Percentiles rank a stretch among this genome's conserved stretches.
Conservation (phyloP, 2,888 invertebrate species). For the Labia minor region DNA sequence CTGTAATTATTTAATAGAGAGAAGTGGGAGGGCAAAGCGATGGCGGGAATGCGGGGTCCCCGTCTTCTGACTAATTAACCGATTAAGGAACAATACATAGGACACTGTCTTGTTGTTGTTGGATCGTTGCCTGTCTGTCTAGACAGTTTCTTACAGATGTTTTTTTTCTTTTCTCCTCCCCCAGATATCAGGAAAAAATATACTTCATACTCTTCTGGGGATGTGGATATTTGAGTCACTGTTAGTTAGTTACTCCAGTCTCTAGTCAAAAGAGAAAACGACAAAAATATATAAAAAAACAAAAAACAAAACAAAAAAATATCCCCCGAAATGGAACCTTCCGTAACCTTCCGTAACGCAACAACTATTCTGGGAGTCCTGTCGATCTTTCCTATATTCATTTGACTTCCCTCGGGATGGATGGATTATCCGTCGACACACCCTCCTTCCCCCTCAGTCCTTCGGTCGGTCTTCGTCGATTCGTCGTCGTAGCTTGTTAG, state of each 20-base stretch:
- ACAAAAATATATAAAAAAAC: neutral
- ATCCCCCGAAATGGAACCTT: no score
- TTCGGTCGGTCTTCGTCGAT: neutral
- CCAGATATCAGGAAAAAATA: neutral
- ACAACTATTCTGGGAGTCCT: neutral
- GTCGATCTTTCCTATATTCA: no score
- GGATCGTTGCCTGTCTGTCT: constrained; percentile 13
- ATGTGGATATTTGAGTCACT: no score
- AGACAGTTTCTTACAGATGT: neutral
- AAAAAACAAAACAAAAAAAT: no score
- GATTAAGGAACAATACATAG: constrained; percentile 13
- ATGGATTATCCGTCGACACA: no score
- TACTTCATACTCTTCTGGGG: no score
- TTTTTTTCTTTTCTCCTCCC: neutral
- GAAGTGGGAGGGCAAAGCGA: no score
- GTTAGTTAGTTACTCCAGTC: no score
- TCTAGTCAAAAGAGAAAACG: neutral
- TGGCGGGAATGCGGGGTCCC: neutral
- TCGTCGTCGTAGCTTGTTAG: neutral
- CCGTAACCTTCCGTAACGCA: constrained; percentile 1
- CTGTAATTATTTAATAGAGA: constrained; percentile 8
- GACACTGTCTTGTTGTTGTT: neutral
- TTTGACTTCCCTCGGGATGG: no score
- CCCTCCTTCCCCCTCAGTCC: no score
- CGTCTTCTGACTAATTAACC: neutral